These are phyloP conservation scores for Trileptium ribeirensis DNA, from an alignment of 2,888 invertebrate genomes.

Conservation along the genomic window DNA sequence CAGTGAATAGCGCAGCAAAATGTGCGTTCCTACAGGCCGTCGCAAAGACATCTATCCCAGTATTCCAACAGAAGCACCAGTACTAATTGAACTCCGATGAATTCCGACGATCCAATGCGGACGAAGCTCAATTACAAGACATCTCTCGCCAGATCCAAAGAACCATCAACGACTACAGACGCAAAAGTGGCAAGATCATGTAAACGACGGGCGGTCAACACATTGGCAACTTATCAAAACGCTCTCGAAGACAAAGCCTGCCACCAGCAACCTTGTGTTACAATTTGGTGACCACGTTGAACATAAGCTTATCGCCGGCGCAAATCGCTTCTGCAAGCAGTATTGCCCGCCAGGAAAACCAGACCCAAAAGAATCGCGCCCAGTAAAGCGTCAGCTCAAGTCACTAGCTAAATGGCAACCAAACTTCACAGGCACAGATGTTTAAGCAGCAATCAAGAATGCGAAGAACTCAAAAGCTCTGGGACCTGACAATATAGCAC, in stretches of 20 bases:
- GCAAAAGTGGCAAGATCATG: background rate
- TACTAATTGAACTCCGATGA: background rate
- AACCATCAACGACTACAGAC: background rate
- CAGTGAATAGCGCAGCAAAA: background rate
- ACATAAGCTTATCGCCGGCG: background rate
- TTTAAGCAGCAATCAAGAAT: background rate
- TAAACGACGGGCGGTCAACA: background rate
- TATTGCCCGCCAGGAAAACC: background rate
- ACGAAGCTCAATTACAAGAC: background rate
- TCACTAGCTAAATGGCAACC: background rate
- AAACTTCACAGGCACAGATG: background rate
- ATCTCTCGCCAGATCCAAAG: background rate
- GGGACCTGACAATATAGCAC: background rate
- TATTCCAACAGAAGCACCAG: background rate
- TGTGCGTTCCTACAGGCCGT: background rate
- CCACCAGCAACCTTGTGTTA: background rate
- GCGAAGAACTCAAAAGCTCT: background rate
- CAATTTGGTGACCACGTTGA: background rate
- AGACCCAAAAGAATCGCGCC: background rate
- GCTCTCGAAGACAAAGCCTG: background rate
- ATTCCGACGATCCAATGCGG: background rate
- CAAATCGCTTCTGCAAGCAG: background rate
- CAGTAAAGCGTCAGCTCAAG: background rate
- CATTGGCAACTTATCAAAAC: background rate
- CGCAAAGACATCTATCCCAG: background rate